Evolutionary conservation across 2,797 vertebrate species (phyloP), one percentile per base, ranked within the genome.

Genomic region (Leucoraja ocellata): DNA sequence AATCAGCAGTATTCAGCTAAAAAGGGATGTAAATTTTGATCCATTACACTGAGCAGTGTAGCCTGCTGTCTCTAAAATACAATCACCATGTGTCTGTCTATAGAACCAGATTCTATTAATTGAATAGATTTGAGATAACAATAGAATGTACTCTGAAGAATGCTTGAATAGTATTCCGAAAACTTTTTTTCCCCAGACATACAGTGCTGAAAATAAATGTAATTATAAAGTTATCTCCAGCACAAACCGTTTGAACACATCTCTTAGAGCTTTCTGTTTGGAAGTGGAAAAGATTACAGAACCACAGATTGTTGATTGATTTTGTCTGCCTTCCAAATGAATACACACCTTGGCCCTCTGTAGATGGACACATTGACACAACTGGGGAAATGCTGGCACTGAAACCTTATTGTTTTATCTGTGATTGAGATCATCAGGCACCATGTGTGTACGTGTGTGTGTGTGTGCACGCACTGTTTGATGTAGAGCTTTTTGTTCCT

Each of bases 191-290:
- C 58, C 21, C 21, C 3, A 71, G 65, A 91, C 18, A 39, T 73
- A 39, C 65, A 91, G 39, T 46, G 36, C 65, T 25, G 21, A 32
- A 14, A 11, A 28, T 23, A 73, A 54, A 28, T 73, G 68, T 71
- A 91, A 91, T 71, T 91, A 73, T 73, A 71, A 71, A 90, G 61
- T 88, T 68, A 18, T 14, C 65, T 36, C n/a, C 32, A 71, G 32
- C 21, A 25, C 65, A 11, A 1, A 73, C 18, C 11, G 65, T 73
- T 65, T 90, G 88, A 39, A 39, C 68, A 91, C 71, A 5, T 71
- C 88, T 65, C 68, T 91, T 63, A 73, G 88, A 91, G 68, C 88
- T 73, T 91, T 74, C 18, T 46, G 32, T 71, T 73, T 73, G 39
- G 39, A 32, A 25, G 88, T 73, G 39, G 36, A 36, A 28, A 71